Evolutionary conservation across 2,113 vertebrate genomes (phyloP), one percentile per base, ranked within the genome.

Genomic region (Cyanoramphus novaezelandiae): DNA sequence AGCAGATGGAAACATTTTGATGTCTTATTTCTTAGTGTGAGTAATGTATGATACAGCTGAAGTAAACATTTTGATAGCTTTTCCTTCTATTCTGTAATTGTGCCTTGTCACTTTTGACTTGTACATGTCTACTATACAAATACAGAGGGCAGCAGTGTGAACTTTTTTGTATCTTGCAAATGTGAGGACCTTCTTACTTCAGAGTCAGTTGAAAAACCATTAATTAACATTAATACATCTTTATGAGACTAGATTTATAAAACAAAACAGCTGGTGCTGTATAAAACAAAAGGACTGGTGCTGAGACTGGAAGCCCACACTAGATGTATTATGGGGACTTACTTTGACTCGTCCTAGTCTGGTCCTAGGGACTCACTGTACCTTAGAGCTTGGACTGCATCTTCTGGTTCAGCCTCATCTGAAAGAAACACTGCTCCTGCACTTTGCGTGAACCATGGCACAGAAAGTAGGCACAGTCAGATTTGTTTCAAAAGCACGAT

Each of bases 1-100:
- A 68, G 28, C 63, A 93, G 37, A 72, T 39, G 37, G 50, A 76
- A 83, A 7, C 5, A 29, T 68, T 76, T 67, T 13, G 67, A 7
- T n/a, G 9, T 52, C 52, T 80, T 74, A 35, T 68, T 84, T 78
- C 33, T 49, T 62, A 46, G 44, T 27, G 10, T 46, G 28, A 90
- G 59, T 39, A 63, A 87, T 44, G 29, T 39, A 59, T 44, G 52
- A 87, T 59, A 72, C 78, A 84, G 86, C 5, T 59, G 63, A 94
- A 80, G 68, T 39, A 90, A 92, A 87, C 24, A 84, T 90, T 92
- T 84, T 94, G 68, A 77, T 81, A 52, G 37, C 29, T 83, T 77
- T 90, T 83, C 43, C 43, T 76, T 75, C 83, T 53, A 35, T 76
- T 43, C 16, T 35, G 13, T 86, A 68, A 72, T 33, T 52, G 44